Conservation (phyloP, 2,888 invertebrate genomes). For the Drosophila anomalata region DNA sequence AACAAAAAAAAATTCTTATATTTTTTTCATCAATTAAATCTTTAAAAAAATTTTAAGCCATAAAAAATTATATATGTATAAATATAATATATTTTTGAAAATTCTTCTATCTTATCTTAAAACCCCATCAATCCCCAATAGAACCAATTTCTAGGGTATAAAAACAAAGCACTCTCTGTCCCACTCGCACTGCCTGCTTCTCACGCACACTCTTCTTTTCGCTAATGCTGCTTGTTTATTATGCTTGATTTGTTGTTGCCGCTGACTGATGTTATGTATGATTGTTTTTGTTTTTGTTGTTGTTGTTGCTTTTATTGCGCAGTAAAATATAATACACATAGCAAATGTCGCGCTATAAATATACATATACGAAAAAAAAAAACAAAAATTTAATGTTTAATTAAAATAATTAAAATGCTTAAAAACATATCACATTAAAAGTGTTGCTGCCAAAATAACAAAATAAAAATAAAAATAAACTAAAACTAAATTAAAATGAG, state of each 20-base stretch:
- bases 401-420: conserved; percentile 58
- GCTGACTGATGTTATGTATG: conserved; percentile 67
- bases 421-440: conserved; percentile 41
- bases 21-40: background rate
- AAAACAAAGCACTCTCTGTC: conserved; percentile 27
- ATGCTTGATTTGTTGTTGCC: conserved; percentile 67
- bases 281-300: conserved; percentile 52
- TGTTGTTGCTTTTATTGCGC: conserved; percentile 70
- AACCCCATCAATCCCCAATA: background rate
- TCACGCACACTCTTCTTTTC: conserved; percentile 33
- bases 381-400: conserved; percentile 26
- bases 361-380: conserved; percentile 31
- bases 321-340: conserved; percentile 61
- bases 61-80: background rate
- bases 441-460: conserved; percentile 12
- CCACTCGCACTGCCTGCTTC: conserved; percentile 14
- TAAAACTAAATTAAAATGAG: conserved; percentile 25
- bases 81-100: background rate
- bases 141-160: background rate
- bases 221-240: conserved; percentile 69
- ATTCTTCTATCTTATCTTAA: background rate
- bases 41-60: too few relatives aligned
- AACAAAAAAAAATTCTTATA: background rate
- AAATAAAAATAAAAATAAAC: conserved; percentile 23
- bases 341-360: conserved; percentile 58